A percentile compares a stretch with the other conserved stretches of the same genome.
Evolutionary conservation across 2,888 invertebrate genomes (phyloP).

Genomic region (Troides oblongomaculatus): DNA sequence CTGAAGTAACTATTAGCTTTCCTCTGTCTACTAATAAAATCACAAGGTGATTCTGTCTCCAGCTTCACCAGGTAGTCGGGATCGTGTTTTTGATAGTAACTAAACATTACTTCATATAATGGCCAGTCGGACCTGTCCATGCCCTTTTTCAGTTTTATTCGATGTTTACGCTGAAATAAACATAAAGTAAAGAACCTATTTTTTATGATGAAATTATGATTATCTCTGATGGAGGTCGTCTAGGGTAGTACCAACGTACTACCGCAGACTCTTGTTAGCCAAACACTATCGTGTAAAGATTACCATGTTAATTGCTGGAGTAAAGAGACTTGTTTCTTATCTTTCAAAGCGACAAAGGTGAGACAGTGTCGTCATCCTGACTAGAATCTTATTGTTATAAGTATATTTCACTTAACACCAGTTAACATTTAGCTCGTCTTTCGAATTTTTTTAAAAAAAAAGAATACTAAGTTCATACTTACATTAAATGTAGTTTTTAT

Average conservation of each 20-base stretch:
- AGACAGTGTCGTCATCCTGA: too few species aligned
- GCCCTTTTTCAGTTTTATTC: constrained; percentile 54
- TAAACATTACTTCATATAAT: constrained; percentile 56
- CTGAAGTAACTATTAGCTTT: constrained; percentile 37
- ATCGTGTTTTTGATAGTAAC: constrained; percentile 55
- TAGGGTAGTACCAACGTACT: too few species aligned
- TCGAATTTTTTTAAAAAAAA: background rate
- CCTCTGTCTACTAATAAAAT: constrained; percentile 38
- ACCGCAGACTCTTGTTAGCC: too few species aligned
- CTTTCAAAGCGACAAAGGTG: too few species aligned
- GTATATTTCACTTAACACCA: too few species aligned
- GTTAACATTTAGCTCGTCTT: too few species aligned
- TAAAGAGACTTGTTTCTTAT: too few species aligned
- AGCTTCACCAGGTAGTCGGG: constrained; percentile 50
- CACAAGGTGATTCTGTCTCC: constrained; percentile 46
- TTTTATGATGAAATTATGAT: background rate
- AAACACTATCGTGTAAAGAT: too few species aligned
- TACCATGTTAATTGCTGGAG: too few species aligned
- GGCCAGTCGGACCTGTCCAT: constrained; percentile 55
- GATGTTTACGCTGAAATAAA: constrained; percentile 63
- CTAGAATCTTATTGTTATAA: too few species aligned
- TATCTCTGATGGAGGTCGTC: too few species aligned
- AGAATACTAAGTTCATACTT: constrained; percentile 37
- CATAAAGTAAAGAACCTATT: background rate
- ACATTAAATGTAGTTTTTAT: constrained; percentile 66